These are phyloP conservation scores for Harpalus rubripes DNA, from an alignment of 2,888 invertebrate species.

Conservation along the genomic window DNA sequence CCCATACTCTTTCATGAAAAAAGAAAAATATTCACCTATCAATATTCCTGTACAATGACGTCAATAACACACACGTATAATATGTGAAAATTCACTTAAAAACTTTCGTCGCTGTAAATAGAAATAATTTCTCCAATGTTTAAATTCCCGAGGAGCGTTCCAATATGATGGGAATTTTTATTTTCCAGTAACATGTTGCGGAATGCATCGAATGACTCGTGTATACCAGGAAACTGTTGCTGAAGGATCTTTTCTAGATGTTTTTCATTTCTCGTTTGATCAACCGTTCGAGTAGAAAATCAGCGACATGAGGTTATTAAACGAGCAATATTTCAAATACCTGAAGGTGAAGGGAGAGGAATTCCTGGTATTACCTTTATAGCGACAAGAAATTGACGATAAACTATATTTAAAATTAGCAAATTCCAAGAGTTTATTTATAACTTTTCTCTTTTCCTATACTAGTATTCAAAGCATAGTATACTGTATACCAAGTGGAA, in stretches of 20 bases:
- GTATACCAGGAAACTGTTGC: neutral
- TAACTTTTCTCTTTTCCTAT: too few species aligned
- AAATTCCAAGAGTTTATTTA: neutral
- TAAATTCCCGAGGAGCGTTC: neutral
- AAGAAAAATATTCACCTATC: too few species aligned
- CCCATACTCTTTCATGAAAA: too few species aligned
- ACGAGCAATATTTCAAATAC: slow-evolving; percentile 57
- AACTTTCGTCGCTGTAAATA: neutral
- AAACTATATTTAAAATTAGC: neutral
- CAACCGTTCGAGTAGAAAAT: neutral
- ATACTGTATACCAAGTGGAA: too few species aligned
- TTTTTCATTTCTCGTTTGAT: slow-evolving; percentile 29
- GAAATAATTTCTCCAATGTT: neutral
- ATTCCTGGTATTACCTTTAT: neutral
- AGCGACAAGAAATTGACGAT: neutral
- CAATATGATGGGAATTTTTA: slow-evolving; percentile 12
- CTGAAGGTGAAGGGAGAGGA: slow-evolving; percentile 2
- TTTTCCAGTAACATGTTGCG: neutral
- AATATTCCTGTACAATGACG: neutral
- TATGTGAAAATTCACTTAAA: neutral
- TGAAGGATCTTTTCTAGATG: slow-evolving; percentile 20
- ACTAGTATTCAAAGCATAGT: too few species aligned
- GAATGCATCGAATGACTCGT: slow-evolving; percentile 29
- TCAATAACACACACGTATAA: neutral
- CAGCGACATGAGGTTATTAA: slow-evolving; percentile 51